phyloP scores from a whole-genome alignment of 2,113 vertebrate species.

The Benitochromis conjunctus region DNA sequence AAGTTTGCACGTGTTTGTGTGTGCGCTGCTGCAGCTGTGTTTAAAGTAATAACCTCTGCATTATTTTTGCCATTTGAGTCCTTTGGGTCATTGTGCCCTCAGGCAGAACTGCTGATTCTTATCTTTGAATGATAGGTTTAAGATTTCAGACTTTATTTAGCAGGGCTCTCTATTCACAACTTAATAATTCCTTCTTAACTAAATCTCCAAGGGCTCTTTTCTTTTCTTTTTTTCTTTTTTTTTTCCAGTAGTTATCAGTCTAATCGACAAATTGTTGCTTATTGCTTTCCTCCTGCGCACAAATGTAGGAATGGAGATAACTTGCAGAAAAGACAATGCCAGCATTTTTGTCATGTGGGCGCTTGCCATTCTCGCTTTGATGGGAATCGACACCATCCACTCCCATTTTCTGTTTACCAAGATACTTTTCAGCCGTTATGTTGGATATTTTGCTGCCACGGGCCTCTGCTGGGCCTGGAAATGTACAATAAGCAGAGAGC shows the following conservation, averaged over 20 bases:
- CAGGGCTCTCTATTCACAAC: neutral
- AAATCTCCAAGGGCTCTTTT: neutral
- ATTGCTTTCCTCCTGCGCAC: neutral
- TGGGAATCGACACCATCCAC: neutral
- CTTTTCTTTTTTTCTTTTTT: neutral
- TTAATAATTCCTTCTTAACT: neutral
- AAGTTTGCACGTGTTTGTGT: neutral
- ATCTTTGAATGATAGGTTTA: slow-evolving; percentile 16
- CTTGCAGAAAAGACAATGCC: neutral
- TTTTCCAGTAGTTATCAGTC: neutral
- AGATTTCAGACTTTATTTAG: slow-evolving; percentile 15
- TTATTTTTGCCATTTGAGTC: slow-evolving; percentile 34
- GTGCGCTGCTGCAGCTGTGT: neutral
- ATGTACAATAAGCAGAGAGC: neutral
- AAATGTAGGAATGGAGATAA: slow-evolving; percentile 14
- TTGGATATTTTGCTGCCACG: neutral
- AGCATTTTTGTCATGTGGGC: neutral
- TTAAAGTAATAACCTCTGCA: slow-evolving; percentile 11
- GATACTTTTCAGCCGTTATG: neutral
- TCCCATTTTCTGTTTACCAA: slow-evolving; percentile 2
- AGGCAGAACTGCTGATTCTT: slow-evolving; percentile 6
- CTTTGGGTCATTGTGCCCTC: slow-evolving; percentile 1
- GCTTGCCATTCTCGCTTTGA: neutral
- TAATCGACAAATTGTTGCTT: slow-evolving; percentile 8
- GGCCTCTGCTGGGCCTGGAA: neutral